phyloP scores from a whole-genome alignment of 2,888 invertebrate genomes.

The Clostera curtula region DNA sequence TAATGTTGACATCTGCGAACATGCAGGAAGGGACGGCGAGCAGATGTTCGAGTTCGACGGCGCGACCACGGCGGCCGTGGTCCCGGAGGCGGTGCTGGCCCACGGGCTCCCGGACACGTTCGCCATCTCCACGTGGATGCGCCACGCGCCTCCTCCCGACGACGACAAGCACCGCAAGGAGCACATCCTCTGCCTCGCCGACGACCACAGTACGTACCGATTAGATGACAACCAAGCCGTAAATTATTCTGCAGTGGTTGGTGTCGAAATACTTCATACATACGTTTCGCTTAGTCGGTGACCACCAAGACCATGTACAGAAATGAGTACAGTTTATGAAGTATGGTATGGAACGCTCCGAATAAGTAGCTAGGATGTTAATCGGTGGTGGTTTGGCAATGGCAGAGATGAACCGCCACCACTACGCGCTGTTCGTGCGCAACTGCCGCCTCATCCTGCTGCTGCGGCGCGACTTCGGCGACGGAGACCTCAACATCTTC shows the following conservation, averaged over 20 bases:
- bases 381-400: neutral
- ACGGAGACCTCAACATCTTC: conserved; percentile 94
- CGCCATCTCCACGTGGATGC: conserved; percentile 95
- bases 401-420: conserved; percentile 98
- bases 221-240: too few relatives aligned
- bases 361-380: too few relatives aligned
- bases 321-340: too few relatives aligned
- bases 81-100: conserved; percentile 84
- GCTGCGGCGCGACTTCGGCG: conserved; percentile 91
- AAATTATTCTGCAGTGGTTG: too few relatives aligned
- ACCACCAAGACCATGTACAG: too few relatives aligned
- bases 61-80: conserved; percentile 84
- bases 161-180: conserved; percentile 95
- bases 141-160: conserved; percentile 87
- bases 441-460: conserved; percentile 97
- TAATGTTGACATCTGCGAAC: neutral
- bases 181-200: conserved; percentile 96
- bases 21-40: conserved; percentile 81
- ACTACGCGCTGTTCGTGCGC: conserved; percentile 96
- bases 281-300: neutral
- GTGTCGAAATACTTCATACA: neutral
- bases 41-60: conserved; percentile 98
- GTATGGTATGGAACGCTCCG: too few relatives aligned
- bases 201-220: conserved; percentile 90
- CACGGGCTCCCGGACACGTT: conserved; percentile 88